Evolutionary conservation across 2,888 invertebrate genomes (phyloP).

Genomic region (Cylloceria caligata): DNA sequence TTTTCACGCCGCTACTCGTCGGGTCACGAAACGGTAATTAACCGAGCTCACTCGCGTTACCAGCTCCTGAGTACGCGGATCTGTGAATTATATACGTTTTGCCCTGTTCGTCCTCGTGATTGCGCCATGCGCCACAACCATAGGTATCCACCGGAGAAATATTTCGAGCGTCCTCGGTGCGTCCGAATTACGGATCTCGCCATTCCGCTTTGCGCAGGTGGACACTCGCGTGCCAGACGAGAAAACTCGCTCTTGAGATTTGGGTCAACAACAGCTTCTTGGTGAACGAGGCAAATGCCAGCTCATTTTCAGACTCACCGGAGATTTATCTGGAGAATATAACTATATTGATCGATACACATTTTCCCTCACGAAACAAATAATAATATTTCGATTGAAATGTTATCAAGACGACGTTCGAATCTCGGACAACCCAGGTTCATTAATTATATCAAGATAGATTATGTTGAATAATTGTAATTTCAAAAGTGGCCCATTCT

Average conservation of each 20-base stretch:
- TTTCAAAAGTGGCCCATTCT: too few species aligned
- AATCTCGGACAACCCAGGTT: too few species aligned
- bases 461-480: too few species aligned
- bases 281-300: neutral
- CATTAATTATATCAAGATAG: too few species aligned
- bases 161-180: constrained; percentile 21
- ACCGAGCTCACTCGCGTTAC: constrained; percentile 5
- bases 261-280: constrained; percentile 55
- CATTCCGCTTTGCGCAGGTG: constrained; percentile 53
- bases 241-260: constrained; percentile 49
- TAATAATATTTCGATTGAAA: too few species aligned
- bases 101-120: neutral
- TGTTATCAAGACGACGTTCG: too few species aligned
- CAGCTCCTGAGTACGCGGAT: neutral
- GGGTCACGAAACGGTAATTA: constrained; percentile 51
- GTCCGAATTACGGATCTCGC: constrained; percentile 50
- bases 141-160: constrained; percentile 8
- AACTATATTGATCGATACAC: neutral
- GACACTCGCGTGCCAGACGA: constrained; percentile 34
- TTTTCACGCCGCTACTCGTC: constrained; percentile 29
- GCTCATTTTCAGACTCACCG: neutral
- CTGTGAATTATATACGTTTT: too few species aligned
- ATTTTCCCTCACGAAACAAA: too few species aligned
- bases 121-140: neutral
- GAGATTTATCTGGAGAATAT: neutral